A percentile compares a stretch with the other conserved stretches of the same genome.
phyloP scores from a whole-genome alignment of 2,797 vertebrate species.

The Hydrolagus colliei region DNA sequence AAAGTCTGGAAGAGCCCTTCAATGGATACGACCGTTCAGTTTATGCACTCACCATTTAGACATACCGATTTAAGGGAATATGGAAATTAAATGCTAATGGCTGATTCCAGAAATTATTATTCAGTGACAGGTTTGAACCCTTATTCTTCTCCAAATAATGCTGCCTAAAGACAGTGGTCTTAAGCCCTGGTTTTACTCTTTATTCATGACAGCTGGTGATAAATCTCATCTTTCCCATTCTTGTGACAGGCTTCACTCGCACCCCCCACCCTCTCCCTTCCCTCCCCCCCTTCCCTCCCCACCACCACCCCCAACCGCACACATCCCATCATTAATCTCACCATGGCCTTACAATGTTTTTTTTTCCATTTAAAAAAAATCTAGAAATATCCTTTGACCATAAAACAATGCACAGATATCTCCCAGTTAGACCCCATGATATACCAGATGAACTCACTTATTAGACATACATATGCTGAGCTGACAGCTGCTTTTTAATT shows the following conservation, averaged over 20 bases:
- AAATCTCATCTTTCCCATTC: not conserved
- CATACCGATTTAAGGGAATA: not conserved
- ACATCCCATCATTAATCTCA: not conserved
- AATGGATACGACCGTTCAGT: not conserved
- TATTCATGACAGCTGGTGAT: constrained; percentile 7
- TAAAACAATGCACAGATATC: not conserved
- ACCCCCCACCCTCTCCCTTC: no score
- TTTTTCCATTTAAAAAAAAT: not conserved
- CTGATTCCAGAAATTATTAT: not conserved
- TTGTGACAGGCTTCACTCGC: no score
- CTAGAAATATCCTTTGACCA: not conserved
- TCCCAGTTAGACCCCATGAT: not conserved
- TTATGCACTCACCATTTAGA: not conserved
- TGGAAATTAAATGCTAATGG: not conserved
- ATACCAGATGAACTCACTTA: not conserved
- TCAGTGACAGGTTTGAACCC: not conserved
- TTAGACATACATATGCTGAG: not conserved
- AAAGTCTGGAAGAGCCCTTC: not conserved
- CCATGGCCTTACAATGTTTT: not conserved
- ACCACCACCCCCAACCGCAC: no score
- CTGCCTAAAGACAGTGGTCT: not conserved
- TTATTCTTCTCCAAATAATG: not conserved
- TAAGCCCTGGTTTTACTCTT: not conserved
- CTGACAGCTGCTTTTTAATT: not conserved
- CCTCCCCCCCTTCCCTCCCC: no score